Evolutionary conservation across 2,888 invertebrate genomes (phyloP), one percentile per base, ranked within the genome.

Genomic region (Invenusta paracnida): DNA sequence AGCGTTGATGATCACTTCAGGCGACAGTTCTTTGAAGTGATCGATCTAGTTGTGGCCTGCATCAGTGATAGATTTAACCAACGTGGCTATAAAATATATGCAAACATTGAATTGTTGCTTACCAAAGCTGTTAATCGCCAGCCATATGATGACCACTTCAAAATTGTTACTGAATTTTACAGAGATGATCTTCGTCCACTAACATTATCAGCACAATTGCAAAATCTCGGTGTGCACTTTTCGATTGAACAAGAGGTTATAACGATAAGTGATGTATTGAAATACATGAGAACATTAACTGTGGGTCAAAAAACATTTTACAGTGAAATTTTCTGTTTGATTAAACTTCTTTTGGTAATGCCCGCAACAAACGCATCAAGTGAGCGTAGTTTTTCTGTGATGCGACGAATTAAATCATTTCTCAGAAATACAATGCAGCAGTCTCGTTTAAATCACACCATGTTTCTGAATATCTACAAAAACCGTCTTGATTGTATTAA

Each of bases 341-440:
- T 73, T n/a, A 73, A 73, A 73, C 73, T 73, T 73, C 73, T 73
- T 73, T 73, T 73, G n/a, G n/a, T n/a, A n/a, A n/a, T n/a, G n/a
- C n/a, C n/a, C n/a, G n/a, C n/a, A n/a, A n/a, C n/a, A 73, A 73
- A 73, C 27, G 17, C 73, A 25, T 73, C 48, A 48, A 48, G 48
- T 48, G 48, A 48, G 48, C 48, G 48, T 48, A 48, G 27, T 13
- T 73, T 48, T 73, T 73, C 73, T 23, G 73, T 25, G 73, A 73
- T 73, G 73, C 73, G 73, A 73, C 73, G 73, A 73, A 73, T 73
- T 73, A 73, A 73, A 13, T 23, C 73, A 73, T 73, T 13, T 73
- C 17, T 73, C 73, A 73, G 17, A 23, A 73, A 73, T 73, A 73
- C 73, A 73, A 73, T 73, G 73, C 73, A 23, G 73, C 73, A 73